Evolutionary conservation across 2,113 vertebrate species (phyloP), one percentile per base, ranked within the genome.

Genomic region (Platichthys flesus): DNA sequence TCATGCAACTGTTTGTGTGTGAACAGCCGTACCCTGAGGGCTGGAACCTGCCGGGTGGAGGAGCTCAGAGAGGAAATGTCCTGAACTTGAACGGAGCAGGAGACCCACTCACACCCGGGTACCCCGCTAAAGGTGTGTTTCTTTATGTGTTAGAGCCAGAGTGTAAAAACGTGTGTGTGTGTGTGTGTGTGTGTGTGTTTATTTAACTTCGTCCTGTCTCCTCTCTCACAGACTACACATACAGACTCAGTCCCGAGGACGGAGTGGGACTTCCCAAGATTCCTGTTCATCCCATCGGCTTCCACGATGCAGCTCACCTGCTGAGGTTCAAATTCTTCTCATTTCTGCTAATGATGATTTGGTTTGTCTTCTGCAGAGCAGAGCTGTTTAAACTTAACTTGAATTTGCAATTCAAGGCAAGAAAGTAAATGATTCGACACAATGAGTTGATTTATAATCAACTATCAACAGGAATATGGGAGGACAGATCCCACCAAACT

Each of bases 51-150:
- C 98, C 98, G 2, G 95, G 95, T 7, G 86, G 93, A 67, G 97
- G 93, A 71, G 98, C 52, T 21, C 98, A 99, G 78, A 95, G 97
- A 79, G 98, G 98, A 14, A 99, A 99, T 57, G 96, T 99, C 1
- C 93, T 99, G 60, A 98, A 96, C 35, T 81, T 98, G 59, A 96
- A 99, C 2, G 97, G 97, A 24, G 96, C 97, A 0, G 97, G 97
- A 75, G 98, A 99, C 28, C 97, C 97, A 0, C 95, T 99, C 1
- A 99, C 98, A 16, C 97, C 98, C 10, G 97, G 97, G 3, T 99
- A 99, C 82, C 98, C 98, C 5, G 97, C 98, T 12, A 99, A 97
- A 96, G 97, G 98, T 98, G 31, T 16, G 61, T 69, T n/a, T 15
- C 3, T 37, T 14, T 9, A 0, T 57, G 45, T 40, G 2, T 20